Conservation (phyloP, 2,797 vertebrate genomes). For the Epinephelus awoara region DNA sequence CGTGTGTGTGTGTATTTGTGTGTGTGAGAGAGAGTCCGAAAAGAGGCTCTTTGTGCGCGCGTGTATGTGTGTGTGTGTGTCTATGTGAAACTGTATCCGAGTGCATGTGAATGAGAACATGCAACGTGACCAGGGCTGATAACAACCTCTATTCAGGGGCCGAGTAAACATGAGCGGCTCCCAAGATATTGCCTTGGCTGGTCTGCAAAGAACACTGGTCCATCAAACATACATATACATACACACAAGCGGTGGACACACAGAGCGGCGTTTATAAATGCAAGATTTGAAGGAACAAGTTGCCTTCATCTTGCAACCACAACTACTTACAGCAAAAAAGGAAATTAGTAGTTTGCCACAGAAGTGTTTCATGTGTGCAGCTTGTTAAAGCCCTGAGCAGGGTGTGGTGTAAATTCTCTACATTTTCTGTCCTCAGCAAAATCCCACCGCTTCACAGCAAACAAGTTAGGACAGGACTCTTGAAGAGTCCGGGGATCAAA, state of each 20-base stretch:
- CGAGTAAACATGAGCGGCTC: constrained; percentile 79
- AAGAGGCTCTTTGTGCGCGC: constrained; percentile 66
- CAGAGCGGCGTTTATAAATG: constrained; percentile 32
- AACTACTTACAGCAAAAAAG: constrained; percentile 49
- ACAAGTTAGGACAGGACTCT: constrained; percentile 74
- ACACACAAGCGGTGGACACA: constrained; percentile 18
- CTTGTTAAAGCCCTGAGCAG: constrained; percentile 52
- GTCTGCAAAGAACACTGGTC: constrained; percentile 71
- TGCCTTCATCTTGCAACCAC: constrained; percentile 51
- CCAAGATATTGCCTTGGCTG: constrained; percentile 78
- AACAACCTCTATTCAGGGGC: constrained; percentile 79
- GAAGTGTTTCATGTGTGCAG: constrained; percentile 63
- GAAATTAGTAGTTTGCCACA: constrained; percentile 73
- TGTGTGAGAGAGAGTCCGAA: constrained; percentile 49
- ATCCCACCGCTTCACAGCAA: constrained; percentile 41
- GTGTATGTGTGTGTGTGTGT: constrained; percentile 47
- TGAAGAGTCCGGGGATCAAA: constrained; percentile 54
- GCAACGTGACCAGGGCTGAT: constrained; percentile 82
- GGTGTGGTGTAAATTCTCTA: constrained; percentile 77
- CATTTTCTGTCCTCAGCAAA: constrained; percentile 70
- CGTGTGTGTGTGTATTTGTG: constrained; percentile 2
- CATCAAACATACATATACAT: constrained; percentile 51
- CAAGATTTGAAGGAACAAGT: constrained; percentile 46
- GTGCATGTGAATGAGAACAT: constrained; percentile 77
- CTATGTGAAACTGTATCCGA: constrained; percentile 66